phyloP scores from a whole-genome alignment of 1,140 invertebrate genomes.

The Drosophila mauritiana region DNA sequence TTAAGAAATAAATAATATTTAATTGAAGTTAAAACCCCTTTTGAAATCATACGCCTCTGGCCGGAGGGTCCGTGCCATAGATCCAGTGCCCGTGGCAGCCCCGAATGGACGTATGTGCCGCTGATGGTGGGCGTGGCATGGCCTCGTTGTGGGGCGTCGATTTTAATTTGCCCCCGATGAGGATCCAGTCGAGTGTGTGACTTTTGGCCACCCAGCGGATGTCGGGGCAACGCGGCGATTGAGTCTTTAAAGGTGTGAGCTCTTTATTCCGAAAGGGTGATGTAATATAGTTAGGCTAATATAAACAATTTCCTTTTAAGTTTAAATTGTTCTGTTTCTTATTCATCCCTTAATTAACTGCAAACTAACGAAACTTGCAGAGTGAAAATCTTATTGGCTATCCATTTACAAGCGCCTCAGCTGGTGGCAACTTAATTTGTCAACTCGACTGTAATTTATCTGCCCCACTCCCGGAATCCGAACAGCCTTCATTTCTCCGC shows the following conservation, averaged over 20 bases:
- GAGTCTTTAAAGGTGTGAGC: conserved; percentile 20
- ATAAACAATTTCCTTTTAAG: no score
- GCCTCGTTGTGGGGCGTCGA: conserved; percentile 64
- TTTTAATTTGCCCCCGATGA: conserved; percentile 58
- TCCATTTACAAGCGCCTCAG: conserved; percentile 39
- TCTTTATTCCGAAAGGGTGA: neutral
- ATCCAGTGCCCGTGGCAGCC: conserved; percentile 32
- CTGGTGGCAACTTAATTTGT: conserved; percentile 71
- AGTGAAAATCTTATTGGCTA: conserved; percentile 38
- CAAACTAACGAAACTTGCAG: conserved; percentile 6
- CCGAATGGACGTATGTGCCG: conserved; percentile 70
- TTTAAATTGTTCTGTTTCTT: neutral
- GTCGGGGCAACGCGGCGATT: conserved; percentile 8
- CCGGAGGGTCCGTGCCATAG: conserved; percentile 15
- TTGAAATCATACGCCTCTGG: neutral
- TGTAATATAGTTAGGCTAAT: no score
- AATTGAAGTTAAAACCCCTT: no score
- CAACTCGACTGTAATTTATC: conserved; percentile 78
- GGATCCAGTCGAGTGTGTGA: conserved; percentile 35
- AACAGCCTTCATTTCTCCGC: conserved; percentile 8
- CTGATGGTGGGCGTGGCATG: conserved; percentile 43
- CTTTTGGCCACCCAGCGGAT: conserved; percentile 31
- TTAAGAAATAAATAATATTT: no score
- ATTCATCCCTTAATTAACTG: conserved; percentile 1
- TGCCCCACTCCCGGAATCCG: conserved; percentile 44